Base-by-base conservation (phyloP, 2,113 vertebrate species). In the Solea senegalensis region DNA sequence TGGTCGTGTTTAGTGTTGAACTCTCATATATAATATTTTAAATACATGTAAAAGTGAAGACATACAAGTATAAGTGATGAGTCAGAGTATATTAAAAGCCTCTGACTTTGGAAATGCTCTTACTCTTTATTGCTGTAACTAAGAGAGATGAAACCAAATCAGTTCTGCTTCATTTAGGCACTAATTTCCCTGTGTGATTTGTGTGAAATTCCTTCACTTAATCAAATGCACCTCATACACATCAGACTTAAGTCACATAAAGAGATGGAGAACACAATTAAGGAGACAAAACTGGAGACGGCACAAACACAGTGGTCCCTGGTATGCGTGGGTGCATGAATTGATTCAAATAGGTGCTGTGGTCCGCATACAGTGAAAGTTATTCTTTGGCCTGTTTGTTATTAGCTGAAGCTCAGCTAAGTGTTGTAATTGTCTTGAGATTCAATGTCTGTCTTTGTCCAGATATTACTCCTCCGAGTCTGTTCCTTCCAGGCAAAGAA, bases 381-480 rank as follows among this genome's bases (percentile, higher is more conserved):
- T 27, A 40, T 74, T 13, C 49, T 52, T 59, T 46, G 0, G 9
- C 61, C 34, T 48, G 26, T 51, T 64, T 3, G 41, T 69, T 66
- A 43, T 75, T 76, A 62, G 54, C 63, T 58, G 15, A 46, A 65
- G 62, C 64, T 61, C 60, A 50, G 56, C 56, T 56, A 66, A 46
- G 58, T 34, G 9, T 45, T 54, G 69, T 72, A 77, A 85, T 74
- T 77, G 27, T 21, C 67, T 74, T 64, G 59, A 81, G 69, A 87
- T 74, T 68, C 71, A 86, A 79, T 55, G 58, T 49, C 58, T 65
- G 26, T 67, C 73, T 78, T 50, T 69, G 40, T 28, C 13, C 16
- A 28, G 58, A 53, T 64, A 79, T 74, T 65, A 54, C 41, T 63
- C 50, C 51, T 72, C 53, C 41, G 65, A 55, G 55, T 73, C 46